Conservation (phyloP, 2,888 invertebrate species). For the Epistrophella euchroma region DNA sequence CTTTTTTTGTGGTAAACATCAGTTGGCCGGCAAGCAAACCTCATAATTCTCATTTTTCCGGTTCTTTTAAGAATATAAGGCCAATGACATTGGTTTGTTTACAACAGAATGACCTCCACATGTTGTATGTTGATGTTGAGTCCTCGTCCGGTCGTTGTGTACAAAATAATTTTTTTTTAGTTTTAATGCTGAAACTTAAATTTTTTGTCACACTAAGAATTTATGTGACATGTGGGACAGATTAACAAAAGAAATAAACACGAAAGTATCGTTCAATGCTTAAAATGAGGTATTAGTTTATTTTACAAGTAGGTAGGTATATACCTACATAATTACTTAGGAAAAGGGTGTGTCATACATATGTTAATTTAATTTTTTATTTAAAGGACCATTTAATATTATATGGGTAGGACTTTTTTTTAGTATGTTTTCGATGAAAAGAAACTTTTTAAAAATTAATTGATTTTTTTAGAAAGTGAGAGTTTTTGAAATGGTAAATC, state of each 20-base stretch:
- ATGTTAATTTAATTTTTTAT: not conserved
- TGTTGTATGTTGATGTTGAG: not conserved
- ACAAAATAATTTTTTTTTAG: not conserved
- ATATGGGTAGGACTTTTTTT: no score
- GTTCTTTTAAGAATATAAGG: conserved; percentile 3
- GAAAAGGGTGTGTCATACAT: no score
- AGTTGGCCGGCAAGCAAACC: not conserved
- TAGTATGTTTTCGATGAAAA: no score
- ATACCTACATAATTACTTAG: not conserved
- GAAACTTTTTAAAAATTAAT: no score
- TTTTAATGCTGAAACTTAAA: not conserved
- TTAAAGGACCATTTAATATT: no score
- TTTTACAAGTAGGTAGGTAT: not conserved
- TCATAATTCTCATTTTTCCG: not conserved
- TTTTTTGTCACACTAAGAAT: not conserved
- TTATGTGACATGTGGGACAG: not conserved
- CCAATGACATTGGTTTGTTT: conserved; percentile 38
- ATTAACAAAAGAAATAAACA: conserved; percentile 13
- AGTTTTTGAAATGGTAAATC: no score
- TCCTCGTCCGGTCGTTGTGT: not conserved
- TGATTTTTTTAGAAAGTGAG: no score
- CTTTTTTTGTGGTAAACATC: conserved; percentile 1
- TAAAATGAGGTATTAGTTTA: not conserved
- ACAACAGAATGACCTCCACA: conserved; percentile 20
- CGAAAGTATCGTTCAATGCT: not conserved